These are phyloP conservation scores for Neodiprion virginianus DNA, from an alignment of 1,140 invertebrate genomes.

Conservation along the genomic window DNA sequence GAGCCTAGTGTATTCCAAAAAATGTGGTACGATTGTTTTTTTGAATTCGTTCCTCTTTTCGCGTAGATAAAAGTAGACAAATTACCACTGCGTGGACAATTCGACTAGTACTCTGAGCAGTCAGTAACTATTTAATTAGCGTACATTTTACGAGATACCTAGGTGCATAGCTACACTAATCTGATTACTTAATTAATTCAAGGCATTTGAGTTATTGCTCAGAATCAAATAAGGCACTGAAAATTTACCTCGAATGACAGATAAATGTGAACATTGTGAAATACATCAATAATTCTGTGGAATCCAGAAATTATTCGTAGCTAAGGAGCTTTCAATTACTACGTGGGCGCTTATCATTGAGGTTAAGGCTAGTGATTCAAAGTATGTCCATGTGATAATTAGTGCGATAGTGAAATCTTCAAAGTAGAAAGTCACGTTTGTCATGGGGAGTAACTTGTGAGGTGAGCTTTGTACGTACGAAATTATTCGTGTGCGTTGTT, in stretches of 20 bases:
- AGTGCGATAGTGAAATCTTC: no score
- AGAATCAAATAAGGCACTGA: not conserved
- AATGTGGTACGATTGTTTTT: constrained; percentile 2
- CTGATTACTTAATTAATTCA: not conserved
- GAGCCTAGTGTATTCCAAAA: not conserved
- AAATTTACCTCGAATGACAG: no score
- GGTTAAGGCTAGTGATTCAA: not conserved
- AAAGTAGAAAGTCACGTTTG: no score
- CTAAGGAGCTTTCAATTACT: not conserved
- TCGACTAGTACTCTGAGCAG: not conserved
- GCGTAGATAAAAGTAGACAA: not conserved
- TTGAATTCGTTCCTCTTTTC: not conserved
- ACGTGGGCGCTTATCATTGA: not conserved
- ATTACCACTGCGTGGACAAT: not conserved
- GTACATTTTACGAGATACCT: not conserved
- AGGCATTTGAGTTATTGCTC: not conserved
- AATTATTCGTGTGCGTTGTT: no score
- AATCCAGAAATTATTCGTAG: not conserved
- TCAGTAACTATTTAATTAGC: not conserved
- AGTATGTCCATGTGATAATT: no score
- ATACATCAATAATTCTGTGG: not conserved
- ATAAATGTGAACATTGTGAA: no score
- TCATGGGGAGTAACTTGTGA: no score
- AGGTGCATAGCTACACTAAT: not conserved
- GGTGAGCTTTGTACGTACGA: no score